These are phyloP conservation scores for Penaeus monodon DNA, from an alignment of 2,888 invertebrate species.

Conservation along the genomic window DNA sequence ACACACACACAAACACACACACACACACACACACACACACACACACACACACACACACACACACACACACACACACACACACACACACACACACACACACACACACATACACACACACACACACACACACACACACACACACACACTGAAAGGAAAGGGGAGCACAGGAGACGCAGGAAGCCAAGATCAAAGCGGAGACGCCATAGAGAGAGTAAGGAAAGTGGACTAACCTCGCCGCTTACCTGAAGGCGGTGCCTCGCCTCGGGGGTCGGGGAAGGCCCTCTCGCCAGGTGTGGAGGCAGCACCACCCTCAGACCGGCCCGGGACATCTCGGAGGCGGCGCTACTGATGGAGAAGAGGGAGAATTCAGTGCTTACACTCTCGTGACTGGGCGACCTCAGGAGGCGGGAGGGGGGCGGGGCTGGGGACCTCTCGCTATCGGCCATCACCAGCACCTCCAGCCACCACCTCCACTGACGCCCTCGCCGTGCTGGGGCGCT, in stretches of 20 bases:
- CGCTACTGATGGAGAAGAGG: slow-evolving; percentile 81
- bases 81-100: no score
- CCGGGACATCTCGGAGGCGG: slow-evolving; percentile 59
- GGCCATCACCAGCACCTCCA: slow-evolving; percentile 29
- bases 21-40: no score
- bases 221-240: slow-evolving; percentile 44
- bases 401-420: slow-evolving; percentile 72
- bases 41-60: no score
- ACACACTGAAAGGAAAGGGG: no score
- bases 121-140: no score
- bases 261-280: slow-evolving; percentile 58
- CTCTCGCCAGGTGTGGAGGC: slow-evolving; percentile 51
- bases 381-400: slow-evolving; percentile 85
- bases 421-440: slow-evolving; percentile 3
- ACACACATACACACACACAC: no score
- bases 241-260: slow-evolving; percentile 56
- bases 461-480: neutral
- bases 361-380: slow-evolving; percentile 87
- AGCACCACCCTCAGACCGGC: slow-evolving; percentile 50
- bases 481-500: neutral
- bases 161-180: no score
- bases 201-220: no score
- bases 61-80: no score
- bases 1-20: no score
- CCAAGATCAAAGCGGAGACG: no score